A percentile compares a stretch with the other conserved stretches of the same genome.
Conservation (phyloP, 2,797 vertebrate species). For the Melanotaenia nigrans region DNA sequence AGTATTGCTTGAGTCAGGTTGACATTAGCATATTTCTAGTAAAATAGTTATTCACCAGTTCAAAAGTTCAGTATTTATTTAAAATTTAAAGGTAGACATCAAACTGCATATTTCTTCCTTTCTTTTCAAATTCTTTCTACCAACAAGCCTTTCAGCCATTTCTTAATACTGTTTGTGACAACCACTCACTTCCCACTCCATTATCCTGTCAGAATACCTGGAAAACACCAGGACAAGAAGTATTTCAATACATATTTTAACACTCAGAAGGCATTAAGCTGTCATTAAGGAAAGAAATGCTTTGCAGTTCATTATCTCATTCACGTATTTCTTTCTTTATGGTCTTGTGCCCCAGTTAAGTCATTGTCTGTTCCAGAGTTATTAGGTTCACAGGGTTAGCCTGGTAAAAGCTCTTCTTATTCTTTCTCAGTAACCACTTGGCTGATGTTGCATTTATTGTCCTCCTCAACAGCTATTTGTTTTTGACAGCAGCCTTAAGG, state of each 20-base stretch:
- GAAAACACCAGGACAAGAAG: neutral
- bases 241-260: constrained; percentile 6
- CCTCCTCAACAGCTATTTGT: constrained; percentile 11
- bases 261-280: constrained; percentile 1
- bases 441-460: neutral
- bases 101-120: neutral
- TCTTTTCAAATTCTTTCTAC: neutral
- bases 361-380: constrained; percentile 17
- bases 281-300: neutral
- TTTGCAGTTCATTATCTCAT: neutral
- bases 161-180: neutral
- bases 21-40: too few species aligned
- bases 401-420: constrained; percentile 18
- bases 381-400: neutral
- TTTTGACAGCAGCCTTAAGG: constrained; percentile 14
- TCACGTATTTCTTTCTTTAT: constrained; percentile 21
- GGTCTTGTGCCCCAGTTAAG: constrained; percentile 15
- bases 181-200: neutral
- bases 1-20: too few species aligned
- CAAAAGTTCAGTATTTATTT: too few species aligned
- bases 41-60: too few species aligned
- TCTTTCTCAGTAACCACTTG: constrained; percentile 2
- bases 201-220: neutral
- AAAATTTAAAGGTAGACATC: neutral
- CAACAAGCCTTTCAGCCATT: neutral